Percentiles rank a stretch among this genome's conserved stretches.
Conservation (phyloP, 2,113 vertebrate genomes). For the Holacanthus passer region DNA sequence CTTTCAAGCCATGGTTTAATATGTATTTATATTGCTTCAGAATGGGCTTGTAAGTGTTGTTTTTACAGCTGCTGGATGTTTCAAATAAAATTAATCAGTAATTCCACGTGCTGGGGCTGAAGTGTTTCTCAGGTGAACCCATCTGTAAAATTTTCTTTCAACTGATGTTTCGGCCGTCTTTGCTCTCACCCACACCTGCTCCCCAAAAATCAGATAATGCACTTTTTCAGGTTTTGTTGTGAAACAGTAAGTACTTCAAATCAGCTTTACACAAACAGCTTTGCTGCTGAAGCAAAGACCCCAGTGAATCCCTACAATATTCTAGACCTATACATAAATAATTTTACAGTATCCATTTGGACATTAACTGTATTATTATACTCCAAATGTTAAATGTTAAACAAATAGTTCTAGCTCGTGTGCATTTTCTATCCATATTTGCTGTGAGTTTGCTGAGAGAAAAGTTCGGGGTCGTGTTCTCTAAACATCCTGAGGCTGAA, state of each 20-base stretch:
- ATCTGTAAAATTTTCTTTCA: not conserved
- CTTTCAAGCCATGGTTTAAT: conserved; percentile 47
- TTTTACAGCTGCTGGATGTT: conserved; percentile 59
- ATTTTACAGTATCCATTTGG: not conserved
- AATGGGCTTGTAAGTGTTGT: conserved; percentile 56
- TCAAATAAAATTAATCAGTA: conserved; percentile 62
- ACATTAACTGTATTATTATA: not conserved
- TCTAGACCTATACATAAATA: not conserved
- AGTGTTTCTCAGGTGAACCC: not conserved
- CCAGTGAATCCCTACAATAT: not conserved
- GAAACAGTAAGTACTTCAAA: conserved; percentile 44
- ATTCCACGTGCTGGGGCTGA: not conserved
- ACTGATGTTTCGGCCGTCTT: conserved; percentile 6
- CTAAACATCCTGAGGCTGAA: not conserved
- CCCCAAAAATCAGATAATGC: conserved; percentile 4
- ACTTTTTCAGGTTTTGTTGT: not conserved
- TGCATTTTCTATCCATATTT: not conserved
- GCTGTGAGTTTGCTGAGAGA: not conserved
- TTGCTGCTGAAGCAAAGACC: not conserved
- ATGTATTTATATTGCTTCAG: conserved; percentile 75
- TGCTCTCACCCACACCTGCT: conserved; percentile 26
- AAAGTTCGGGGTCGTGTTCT: too few species aligned
- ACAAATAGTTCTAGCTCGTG: not conserved
- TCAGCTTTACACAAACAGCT: not conserved
- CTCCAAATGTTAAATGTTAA: not conserved